phyloP scores from a whole-genome alignment of 2,797 vertebrate genomes.

The Myripristis jacobus region DNA sequence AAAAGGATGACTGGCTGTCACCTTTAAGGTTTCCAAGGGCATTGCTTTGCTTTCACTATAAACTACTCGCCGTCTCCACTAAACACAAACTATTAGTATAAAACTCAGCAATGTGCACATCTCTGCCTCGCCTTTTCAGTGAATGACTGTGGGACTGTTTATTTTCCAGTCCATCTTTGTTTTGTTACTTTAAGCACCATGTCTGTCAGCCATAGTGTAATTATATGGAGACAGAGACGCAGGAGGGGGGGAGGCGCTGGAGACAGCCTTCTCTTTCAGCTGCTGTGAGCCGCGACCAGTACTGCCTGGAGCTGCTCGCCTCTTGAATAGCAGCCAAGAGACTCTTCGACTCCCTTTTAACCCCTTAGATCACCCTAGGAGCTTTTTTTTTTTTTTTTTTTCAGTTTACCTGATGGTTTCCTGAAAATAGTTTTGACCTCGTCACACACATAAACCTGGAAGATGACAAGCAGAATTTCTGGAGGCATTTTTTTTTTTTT shows the following conservation, averaged over 20 bases:
- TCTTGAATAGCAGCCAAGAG: conserved; percentile 81
- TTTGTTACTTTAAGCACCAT: conserved; percentile 87
- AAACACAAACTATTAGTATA: conserved; percentile 60
- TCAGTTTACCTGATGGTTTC: conserved; percentile 46
- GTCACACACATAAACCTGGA: background rate
- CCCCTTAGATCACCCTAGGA: conserved; percentile 69
- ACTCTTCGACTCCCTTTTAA: conserved; percentile 75
- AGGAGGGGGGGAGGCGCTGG: conserved; percentile 68
- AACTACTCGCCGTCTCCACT: conserved; percentile 37
- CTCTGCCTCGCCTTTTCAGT: conserved; percentile 46
- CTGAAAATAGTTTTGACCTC: conserved; percentile 12
- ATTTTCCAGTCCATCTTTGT: conserved; percentile 85
- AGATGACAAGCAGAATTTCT: background rate
- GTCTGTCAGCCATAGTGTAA: conserved; percentile 87
- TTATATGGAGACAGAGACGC: conserved; percentile 86
- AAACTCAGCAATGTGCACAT: conserved; percentile 56
- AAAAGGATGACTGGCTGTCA: conserved; percentile 35
- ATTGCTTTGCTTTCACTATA: conserved; percentile 38
- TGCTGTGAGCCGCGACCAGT: conserved; percentile 80
- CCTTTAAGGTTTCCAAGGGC: conserved; percentile 36
- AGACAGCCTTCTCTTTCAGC: conserved; percentile 84
- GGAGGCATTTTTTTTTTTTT: conserved; percentile 9
- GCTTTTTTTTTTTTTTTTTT: conserved; percentile 19
- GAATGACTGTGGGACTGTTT: conserved; percentile 79
- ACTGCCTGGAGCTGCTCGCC: conserved; percentile 76